A percentile compares a stretch with the other conserved stretches of the same genome.
Conservation (phyloP, 1,140 invertebrate genomes). For the Zaprionus taronus region DNA sequence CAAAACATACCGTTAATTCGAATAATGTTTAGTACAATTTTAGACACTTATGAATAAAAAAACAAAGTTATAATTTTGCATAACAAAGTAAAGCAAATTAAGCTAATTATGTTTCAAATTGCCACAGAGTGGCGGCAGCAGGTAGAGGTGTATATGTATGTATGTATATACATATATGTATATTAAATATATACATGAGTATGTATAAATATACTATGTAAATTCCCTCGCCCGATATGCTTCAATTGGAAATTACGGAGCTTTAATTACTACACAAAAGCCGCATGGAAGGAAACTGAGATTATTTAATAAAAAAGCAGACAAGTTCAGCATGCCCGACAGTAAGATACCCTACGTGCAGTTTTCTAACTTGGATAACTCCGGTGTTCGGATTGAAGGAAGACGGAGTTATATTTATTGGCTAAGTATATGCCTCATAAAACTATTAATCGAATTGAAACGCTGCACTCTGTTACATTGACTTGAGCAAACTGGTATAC, state of each 20-base stretch:
- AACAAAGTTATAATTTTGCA: background rate
- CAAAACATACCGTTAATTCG: background rate
- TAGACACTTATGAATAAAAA: background rate
- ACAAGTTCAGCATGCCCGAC: no score
- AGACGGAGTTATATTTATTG: no score
- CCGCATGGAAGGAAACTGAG: slow-evolving; percentile 28
- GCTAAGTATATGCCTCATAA: no score
- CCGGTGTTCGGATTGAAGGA: no score
- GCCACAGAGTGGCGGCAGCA: background rate
- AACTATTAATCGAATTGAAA: no score
- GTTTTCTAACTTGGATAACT: no score
- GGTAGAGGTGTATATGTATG: background rate
- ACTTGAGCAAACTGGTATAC: no score
- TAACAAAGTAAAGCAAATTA: background rate
- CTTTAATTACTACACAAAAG: slow-evolving; percentile 79
- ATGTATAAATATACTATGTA: background rate
- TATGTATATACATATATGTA: no score
- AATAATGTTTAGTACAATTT: background rate
- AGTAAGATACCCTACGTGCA: no score
- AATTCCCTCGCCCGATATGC: background rate
- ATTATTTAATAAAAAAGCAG: slow-evolving; percentile 76
- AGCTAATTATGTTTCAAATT: background rate
- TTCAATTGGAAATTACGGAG: slow-evolving; percentile 54
- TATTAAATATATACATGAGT: background rate
- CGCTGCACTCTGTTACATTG: no score